These are phyloP conservation scores for Phaethon lepturus DNA, from an alignment of 2,113 vertebrate species.

Conservation along the genomic window DNA sequence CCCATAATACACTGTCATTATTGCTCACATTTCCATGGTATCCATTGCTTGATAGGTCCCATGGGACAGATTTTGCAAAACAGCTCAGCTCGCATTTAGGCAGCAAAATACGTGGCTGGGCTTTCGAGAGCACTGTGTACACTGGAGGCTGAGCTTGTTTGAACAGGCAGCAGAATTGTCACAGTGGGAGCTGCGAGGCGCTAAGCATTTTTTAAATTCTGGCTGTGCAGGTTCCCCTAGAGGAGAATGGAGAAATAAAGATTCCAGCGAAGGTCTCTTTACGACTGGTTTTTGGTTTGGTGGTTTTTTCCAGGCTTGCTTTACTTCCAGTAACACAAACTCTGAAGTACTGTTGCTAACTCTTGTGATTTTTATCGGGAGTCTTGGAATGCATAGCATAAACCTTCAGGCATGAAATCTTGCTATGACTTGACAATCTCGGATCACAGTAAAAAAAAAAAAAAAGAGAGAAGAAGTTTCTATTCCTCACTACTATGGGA, in stretches of 20 bases:
- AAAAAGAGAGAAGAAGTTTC: background rate
- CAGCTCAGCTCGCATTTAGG: constrained; percentile 46
- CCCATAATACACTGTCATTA: constrained; percentile 47
- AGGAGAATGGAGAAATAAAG: constrained; percentile 2
- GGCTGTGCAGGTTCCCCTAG: background rate
- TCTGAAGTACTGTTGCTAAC: background rate
- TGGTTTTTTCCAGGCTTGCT: background rate
- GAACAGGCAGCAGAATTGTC: constrained; percentile 29
- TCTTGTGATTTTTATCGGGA: background rate
- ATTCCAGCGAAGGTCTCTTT: background rate
- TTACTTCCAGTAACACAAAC: constrained; percentile 20
- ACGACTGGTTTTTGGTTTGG: background rate
- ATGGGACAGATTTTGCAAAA: constrained; percentile 51
- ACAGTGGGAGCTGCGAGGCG: background rate
- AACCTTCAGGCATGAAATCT: background rate
- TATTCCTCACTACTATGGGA: background rate
- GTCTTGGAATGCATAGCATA: background rate
- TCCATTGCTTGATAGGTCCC: constrained; percentile 42
- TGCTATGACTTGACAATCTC: background rate
- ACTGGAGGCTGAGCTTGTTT: constrained; percentile 33
- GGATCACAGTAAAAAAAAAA: background rate
- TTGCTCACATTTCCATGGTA: constrained; percentile 66
- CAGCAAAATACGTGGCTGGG: constrained; percentile 33
- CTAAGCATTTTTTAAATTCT: constrained; percentile 5
- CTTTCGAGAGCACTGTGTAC: background rate